These are phyloP conservation scores for Neuroterus valhalla DNA, from an alignment of 1,140 invertebrate genomes.

Conservation along the genomic window DNA sequence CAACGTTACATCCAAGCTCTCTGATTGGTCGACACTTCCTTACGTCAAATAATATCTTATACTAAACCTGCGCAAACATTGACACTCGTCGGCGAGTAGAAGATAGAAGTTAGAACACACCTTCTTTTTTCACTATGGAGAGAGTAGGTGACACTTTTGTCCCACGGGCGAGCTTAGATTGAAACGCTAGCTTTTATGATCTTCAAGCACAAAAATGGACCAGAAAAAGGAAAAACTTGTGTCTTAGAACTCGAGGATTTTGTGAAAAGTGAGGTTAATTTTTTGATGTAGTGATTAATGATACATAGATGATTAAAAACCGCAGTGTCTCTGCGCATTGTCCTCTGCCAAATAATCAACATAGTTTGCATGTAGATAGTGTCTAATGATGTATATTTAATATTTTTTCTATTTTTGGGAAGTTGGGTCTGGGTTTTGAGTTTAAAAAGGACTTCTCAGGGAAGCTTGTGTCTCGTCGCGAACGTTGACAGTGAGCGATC, in stretches of 20 bases:
- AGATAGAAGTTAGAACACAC: no score
- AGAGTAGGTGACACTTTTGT: no score
- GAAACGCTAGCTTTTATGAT: no score
- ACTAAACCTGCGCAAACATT: no score
- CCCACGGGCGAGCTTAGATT: no score
- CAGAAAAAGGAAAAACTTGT: no score
- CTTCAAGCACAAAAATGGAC: no score
- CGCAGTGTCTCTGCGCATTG: slow-evolving; percentile 13
- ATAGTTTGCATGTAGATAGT: slow-evolving; percentile 14
- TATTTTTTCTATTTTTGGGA: background rate
- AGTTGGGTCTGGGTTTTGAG: background rate
- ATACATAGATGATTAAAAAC: background rate
- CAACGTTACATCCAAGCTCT: no score
- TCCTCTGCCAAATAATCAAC: background rate
- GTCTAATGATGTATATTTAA: slow-evolving; percentile 24
- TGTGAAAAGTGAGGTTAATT: slow-evolving; percentile 1
- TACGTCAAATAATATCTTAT: no score
- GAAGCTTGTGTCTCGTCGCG: background rate
- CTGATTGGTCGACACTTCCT: no score
- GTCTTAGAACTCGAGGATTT: background rate
- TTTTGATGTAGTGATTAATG: background rate
- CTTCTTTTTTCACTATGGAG: no score
- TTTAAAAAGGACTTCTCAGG: background rate
- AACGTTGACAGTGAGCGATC: background rate
- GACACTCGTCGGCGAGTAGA: no score